Conservation (phyloP, 2,797 vertebrate genomes). For the Peromyscus attwateri region DNA sequence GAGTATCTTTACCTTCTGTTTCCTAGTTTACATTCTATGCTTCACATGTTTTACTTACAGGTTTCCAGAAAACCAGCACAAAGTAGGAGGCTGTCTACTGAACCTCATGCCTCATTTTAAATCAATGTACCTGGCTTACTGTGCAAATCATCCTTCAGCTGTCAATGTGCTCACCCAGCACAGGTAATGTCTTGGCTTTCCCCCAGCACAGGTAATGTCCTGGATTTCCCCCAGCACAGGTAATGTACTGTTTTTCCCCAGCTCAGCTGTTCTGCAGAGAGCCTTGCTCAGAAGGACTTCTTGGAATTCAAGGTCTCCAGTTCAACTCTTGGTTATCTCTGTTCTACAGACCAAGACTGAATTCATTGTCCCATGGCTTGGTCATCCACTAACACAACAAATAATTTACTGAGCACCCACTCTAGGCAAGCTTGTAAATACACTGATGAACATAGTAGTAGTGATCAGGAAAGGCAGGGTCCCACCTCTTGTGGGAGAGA, state of each 20-base stretch:
- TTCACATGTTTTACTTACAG: conserved; percentile 84
- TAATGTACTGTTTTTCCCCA: conserved; percentile 81
- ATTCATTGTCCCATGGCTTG: neutral
- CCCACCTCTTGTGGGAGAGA: neutral
- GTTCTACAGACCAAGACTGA: neutral
- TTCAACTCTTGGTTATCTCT: conserved; percentile 37
- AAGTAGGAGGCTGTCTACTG: conserved; percentile 94
- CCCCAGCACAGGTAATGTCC: conserved; percentile 94
- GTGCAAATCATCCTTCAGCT: conserved; percentile 96
- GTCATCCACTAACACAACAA: neutral
- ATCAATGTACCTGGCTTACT: conserved; percentile 95
- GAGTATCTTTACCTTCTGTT: conserved; percentile 2
- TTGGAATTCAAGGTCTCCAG: neutral
- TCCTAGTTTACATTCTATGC: conserved; percentile 46
- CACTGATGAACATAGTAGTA: neutral
- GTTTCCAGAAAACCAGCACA: conserved; percentile 95
- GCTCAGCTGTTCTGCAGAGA: neutral
- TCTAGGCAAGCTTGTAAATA: neutral
- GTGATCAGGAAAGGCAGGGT: conserved; percentile 4
- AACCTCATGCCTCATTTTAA: conserved; percentile 96
- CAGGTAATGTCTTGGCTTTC: conserved; percentile 89
- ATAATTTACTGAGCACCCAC: conserved; percentile 29
- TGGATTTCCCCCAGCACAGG: conserved; percentile 92
- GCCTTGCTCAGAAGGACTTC: neutral
- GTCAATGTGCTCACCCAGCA: conserved; percentile 97